These are phyloP conservation scores for Misgurnus anguillicaudatus DNA, from an alignment of 2,113 vertebrate genomes.

Conservation along the genomic window DNA sequence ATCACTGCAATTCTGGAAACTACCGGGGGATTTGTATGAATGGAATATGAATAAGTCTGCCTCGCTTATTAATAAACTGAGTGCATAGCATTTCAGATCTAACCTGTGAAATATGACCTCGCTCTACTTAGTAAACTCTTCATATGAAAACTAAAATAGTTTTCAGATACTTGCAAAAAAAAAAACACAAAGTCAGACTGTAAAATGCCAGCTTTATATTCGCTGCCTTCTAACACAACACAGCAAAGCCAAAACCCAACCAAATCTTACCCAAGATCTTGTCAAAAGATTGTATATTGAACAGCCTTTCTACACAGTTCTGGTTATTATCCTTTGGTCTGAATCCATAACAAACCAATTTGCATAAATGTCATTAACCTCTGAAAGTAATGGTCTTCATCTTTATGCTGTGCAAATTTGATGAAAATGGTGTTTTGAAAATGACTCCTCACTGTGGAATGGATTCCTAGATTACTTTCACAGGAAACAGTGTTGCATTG, in stretches of 20 bases:
- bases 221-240: neutral
- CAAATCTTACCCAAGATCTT: neutral
- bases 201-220: neutral
- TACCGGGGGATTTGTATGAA: constrained; percentile 36
- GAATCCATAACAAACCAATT: constrained; percentile 54
- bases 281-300: neutral
- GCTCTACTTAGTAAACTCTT: neutral
- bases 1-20: constrained; percentile 20
- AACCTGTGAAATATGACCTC: neutral
- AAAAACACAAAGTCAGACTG: too few species aligned
- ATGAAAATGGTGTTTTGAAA: constrained; percentile 59
- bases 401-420: constrained; percentile 33
- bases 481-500: constrained; percentile 50
- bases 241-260: neutral
- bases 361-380: constrained; percentile 69
- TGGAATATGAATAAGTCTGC: constrained; percentile 26
- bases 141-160: neutral
- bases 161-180: neutral
- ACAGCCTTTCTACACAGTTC: constrained; percentile 10
- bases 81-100: constrained; percentile 14
- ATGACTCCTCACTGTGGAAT: constrained; percentile 63
- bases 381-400: constrained; percentile 55
- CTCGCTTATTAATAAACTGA: constrained; percentile 15
- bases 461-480: constrained; percentile 61
- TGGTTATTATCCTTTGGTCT: constrained; percentile 47